Percentiles rank a stretch among this genome's conserved stretches.
These are phyloP conservation scores for Crotalus viridis DNA, from an alignment of 2,113 vertebrate species.

Conservation along the genomic window DNA sequence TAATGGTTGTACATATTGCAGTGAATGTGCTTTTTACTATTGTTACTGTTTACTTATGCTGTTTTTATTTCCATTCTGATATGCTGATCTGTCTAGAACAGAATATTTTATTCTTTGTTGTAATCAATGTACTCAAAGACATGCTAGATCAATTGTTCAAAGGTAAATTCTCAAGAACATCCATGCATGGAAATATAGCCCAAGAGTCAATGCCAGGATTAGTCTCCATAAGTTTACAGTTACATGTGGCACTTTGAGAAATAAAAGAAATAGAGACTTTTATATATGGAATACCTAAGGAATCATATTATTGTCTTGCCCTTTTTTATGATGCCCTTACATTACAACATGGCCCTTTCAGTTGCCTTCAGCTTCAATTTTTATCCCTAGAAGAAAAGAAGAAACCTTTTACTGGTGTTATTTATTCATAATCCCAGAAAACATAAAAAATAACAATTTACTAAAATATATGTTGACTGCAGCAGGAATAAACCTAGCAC, in stretches of 20 bases:
- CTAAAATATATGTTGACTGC: background rate
- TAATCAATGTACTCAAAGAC: background rate
- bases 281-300: background rate
- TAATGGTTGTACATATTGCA: background rate
- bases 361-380: background rate
- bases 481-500: background rate
- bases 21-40: background rate
- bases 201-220: background rate
- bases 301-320: background rate
- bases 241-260: background rate
- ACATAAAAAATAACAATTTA: background rate
- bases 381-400: background rate
- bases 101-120: background rate
- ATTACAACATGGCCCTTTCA: background rate
- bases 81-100: background rate
- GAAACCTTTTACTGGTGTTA: background rate
- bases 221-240: background rate
- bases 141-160: background rate
- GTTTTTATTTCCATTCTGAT: background rate
- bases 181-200: background rate
- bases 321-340: background rate
- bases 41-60: background rate
- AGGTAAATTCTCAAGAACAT: background rate
- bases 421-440: background rate
- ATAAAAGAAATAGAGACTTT: background rate